Base-by-base conservation (phyloP, 1,140 invertebrate genomes). In the Aphelinus atriplicis region DNA sequence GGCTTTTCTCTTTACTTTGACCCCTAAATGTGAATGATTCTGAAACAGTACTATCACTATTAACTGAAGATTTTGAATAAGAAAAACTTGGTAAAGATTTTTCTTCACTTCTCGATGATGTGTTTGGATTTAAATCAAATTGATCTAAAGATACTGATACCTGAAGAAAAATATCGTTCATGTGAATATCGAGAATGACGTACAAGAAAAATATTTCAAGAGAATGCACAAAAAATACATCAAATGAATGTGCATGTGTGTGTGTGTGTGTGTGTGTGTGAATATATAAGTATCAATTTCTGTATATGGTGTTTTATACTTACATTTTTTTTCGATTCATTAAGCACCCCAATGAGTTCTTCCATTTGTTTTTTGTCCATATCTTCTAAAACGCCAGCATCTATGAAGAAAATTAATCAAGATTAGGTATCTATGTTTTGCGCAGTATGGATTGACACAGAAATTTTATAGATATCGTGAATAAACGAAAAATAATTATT, bases 321-420 rank as follows among this genome's bases (percentile, higher is more conserved):
- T 4, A 64, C n/a, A 5, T 56, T 48, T 51, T 26, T 50, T 72
- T 71, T 76, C 0, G 75, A 76, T 9, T 48, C 56, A 53, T 71
- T 58, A 5, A 76, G 46, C 10, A 71, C 68, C 10, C 57, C 9
- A 3, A 76, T 9, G 9, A 63, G 47, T 10, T 71, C 46, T 71
- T 61, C 66, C 75, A 76, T 76, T 42, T 76, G 51, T 42, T 71
- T 45, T 2, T 57, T 10, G 48, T 46, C 26, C 69, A 76, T 71
- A 9, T 68, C 61, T 1, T 76, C 68, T 48, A 63, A 65, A 55
- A 76, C 42, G 9, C 50, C 69, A 56, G 53, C 45, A 6, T 74
- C 72, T 74, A 42, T 53, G 51, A 6, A 53, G 9, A 53, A 53
- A 53, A 53, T 53, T 53, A 53, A 53, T 6, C 4, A 53, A 53